Conservation (phyloP, 1,140 invertebrate genomes). For the Drosophila lacteicornis region DNA sequence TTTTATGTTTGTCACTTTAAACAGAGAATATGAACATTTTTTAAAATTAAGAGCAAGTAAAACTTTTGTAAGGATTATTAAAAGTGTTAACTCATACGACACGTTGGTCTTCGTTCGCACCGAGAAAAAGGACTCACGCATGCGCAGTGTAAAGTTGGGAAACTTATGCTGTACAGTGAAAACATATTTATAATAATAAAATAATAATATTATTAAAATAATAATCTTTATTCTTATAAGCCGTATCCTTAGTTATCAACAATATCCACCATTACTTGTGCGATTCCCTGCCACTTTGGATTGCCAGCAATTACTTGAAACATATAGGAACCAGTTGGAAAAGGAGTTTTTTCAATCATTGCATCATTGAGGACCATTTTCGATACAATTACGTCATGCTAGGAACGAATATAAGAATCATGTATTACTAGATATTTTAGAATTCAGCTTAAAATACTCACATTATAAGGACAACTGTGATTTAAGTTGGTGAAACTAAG, state of each 20-base stretch:
- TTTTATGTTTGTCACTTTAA: too few species aligned
- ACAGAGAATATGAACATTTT: too few species aligned
- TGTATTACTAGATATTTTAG: neutral
- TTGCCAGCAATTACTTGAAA: slow-evolving; percentile 14
- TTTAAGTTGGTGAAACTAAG: slow-evolving; percentile 10
- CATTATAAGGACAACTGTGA: slow-evolving; percentile 26
- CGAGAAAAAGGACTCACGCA: slow-evolving; percentile 58
- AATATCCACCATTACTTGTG: slow-evolving; percentile 31
- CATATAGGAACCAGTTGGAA: slow-evolving; percentile 29
- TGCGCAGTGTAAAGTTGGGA: slow-evolving; percentile 26
- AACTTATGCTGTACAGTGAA: neutral
- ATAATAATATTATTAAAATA: too few species aligned
- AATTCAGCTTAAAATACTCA: neutral
- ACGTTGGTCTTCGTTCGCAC: slow-evolving; percentile 14
- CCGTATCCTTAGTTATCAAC: neutral
- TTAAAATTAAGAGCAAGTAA: too few species aligned
- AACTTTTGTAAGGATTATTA: too few species aligned
- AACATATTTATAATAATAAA: neutral
- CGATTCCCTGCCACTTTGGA: slow-evolving; percentile 7
- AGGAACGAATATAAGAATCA: neutral
- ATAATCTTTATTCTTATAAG: too few species aligned
- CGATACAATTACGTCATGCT: slow-evolving; percentile 21
- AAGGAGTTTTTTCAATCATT: slow-evolving; percentile 16
- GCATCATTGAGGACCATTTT: slow-evolving; percentile 7
- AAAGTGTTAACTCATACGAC: slow-evolving; percentile 59